Percentiles rank a stretch among this genome's conserved stretches.
Evolutionary conservation across 2,113 vertebrate species (phyloP).

Genomic region (Eulacestoma nigropectus): DNA sequence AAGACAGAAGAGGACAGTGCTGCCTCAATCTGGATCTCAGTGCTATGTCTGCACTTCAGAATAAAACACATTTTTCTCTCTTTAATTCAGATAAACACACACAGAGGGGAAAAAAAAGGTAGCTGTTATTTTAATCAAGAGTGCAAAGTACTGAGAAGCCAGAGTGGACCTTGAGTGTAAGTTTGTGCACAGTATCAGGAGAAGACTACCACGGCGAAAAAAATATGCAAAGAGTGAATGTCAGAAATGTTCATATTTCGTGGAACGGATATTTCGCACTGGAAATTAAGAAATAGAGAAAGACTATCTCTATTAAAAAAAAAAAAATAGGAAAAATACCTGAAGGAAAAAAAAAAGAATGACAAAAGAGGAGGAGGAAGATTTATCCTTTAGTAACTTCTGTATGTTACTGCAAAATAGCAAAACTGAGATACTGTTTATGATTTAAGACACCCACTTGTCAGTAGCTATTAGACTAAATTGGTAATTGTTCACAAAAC

Average conservation of each 20-base stretch:
- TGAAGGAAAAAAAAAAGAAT: background rate
- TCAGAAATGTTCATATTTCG: background rate
- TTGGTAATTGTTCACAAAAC: slow-evolving; percentile 54
- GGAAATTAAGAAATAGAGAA: background rate
- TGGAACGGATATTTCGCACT: background rate
- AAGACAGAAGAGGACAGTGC: background rate
- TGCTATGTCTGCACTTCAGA: background rate
- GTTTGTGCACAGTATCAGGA: background rate
- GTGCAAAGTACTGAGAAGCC: background rate
- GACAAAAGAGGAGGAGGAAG: background rate
- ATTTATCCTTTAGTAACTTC: background rate
- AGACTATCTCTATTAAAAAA: background rate
- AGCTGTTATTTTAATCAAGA: background rate
- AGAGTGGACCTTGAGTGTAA: background rate
- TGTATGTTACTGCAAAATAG: background rate
- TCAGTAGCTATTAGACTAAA: slow-evolving; percentile 28
- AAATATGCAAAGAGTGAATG: background rate
- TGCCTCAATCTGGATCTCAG: background rate
- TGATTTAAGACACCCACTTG: slow-evolving; percentile 23
- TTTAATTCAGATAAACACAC: background rate
- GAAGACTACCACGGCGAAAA: background rate
- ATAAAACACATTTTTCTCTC: background rate
- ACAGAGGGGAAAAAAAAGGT: background rate
- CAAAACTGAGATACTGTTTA: background rate
- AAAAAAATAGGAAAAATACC: background rate